These are phyloP conservation scores for Geophilus truncorum DNA, from an alignment of 2,888 invertebrate species.

Conservation along the genomic window DNA sequence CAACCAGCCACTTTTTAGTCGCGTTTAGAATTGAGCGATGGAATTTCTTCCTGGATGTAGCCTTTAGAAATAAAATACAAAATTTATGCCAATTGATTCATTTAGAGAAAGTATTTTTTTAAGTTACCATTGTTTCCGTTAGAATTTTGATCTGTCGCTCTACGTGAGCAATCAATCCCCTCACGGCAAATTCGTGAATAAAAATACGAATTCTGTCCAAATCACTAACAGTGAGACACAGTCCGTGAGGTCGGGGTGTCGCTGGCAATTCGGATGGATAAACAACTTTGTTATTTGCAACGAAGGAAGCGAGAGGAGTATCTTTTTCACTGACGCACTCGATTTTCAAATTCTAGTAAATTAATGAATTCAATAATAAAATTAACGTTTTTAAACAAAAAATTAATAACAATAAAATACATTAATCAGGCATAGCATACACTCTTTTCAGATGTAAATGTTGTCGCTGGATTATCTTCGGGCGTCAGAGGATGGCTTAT, in stretches of 20 bases:
- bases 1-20: conserved; percentile 92
- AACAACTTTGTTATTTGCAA: not conserved
- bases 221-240: conserved; percentile 72
- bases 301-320: not conserved
- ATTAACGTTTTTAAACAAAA: conserved; percentile 18
- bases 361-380: too few relatives aligned
- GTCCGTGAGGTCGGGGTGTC: conserved; percentile 44
- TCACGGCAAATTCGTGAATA: conserved; percentile 77
- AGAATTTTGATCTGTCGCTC: conserved; percentile 79
- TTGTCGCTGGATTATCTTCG: not conserved
- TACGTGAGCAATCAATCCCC: conserved; percentile 82
- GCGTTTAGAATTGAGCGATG: conserved; percentile 89
- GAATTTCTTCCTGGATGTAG: conserved; percentile 67
- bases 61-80: conserved; percentile 47
- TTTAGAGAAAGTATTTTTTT: not conserved
- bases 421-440: not conserved
- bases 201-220: conserved; percentile 77
- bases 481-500: conserved; percentile 30
- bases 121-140: conserved; percentile 63
- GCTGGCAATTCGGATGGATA: conserved; percentile 28
- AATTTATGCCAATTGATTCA: not conserved
- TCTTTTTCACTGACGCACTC: conserved; percentile 25
- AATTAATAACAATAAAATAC: not conserved
- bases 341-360: not conserved
- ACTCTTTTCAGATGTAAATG: not conserved